These are phyloP conservation scores for Drosophila lini DNA, from an alignment of 1,140 invertebrate genomes.

Conservation along the genomic window DNA sequence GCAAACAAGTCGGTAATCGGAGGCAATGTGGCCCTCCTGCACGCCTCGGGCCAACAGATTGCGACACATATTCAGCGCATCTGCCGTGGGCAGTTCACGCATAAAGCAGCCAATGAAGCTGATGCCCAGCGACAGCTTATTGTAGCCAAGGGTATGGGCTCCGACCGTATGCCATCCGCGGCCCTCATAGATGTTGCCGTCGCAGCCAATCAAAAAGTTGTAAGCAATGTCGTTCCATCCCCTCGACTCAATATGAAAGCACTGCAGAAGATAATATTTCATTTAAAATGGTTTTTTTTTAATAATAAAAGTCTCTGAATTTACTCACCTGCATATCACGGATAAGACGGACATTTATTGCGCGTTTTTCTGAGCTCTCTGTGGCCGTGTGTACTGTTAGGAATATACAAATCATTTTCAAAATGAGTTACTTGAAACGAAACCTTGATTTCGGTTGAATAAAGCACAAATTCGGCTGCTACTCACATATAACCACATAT, in stretches of 20 bases:
- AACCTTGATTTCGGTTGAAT: too few species aligned
- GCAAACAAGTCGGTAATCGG: constrained; percentile 85
- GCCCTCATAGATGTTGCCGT: constrained; percentile 88
- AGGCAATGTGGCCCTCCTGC: constrained; percentile 82
- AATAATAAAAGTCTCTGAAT: background rate
- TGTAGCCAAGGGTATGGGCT: constrained; percentile 88
- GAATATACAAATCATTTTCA: background rate
- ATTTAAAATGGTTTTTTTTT: too few species aligned
- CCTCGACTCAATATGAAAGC: constrained; percentile 86
- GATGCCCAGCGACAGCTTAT: constrained; percentile 87
- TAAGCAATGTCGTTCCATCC: constrained; percentile 87
- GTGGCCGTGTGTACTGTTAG: constrained; percentile 84
- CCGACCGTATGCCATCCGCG: constrained; percentile 88
- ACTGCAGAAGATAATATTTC: constrained; percentile 77
- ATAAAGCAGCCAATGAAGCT: constrained; percentile 88
- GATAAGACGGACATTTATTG: constrained; percentile 84
- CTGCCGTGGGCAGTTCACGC: constrained; percentile 76
- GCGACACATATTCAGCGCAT: constrained; percentile 76
- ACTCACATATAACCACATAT: constrained; percentile 83
- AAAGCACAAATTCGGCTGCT: too few species aligned
- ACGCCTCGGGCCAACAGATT: constrained; percentile 84
- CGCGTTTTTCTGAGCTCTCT: constrained; percentile 83
- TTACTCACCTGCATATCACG: constrained; percentile 83
- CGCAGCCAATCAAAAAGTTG: constrained; percentile 88
- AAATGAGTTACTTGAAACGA: background rate